phyloP scores from a whole-genome alignment of 2,888 invertebrate species.

The Hypena proboscidalis region DNA sequence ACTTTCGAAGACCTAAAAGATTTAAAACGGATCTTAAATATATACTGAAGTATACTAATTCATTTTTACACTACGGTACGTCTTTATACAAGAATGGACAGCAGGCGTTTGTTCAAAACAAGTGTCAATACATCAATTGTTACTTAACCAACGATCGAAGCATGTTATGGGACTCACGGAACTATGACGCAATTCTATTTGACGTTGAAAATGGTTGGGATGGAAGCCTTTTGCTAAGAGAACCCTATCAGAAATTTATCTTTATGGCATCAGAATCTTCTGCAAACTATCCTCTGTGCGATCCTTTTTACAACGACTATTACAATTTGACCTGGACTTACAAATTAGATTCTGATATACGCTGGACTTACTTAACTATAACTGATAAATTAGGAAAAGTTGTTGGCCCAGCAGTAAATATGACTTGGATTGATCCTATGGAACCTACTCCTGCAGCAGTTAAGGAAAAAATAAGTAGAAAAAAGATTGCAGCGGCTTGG shows the following conservation, averaged over 20 bases:
- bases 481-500: slow-evolving; percentile 70
- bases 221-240: slow-evolving; percentile 53
- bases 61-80: slow-evolving; percentile 47
- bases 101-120: slow-evolving; percentile 51
- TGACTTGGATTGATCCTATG: slow-evolving; percentile 60
- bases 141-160: slow-evolving; percentile 63
- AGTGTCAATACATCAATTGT: slow-evolving; percentile 75
- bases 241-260: slow-evolving; percentile 75
- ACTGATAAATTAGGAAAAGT: slow-evolving; percentile 52
- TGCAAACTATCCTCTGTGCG: slow-evolving; percentile 57
- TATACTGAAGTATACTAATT: slow-evolving; percentile 61
- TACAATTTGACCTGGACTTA: slow-evolving; percentile 74
- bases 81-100: slow-evolving; percentile 54
- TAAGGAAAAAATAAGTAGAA: slow-evolving; percentile 49
- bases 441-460: slow-evolving; percentile 45
- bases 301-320: slow-evolving; percentile 52
- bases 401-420: slow-evolving; percentile 67
- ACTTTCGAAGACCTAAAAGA: slow-evolving; percentile 48
- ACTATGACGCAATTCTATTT: slow-evolving; percentile 82
- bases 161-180: slow-evolving; percentile 58
- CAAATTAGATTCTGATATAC: slow-evolving; percentile 65
- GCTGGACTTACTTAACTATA: slow-evolving; percentile 56
- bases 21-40: slow-evolving; percentile 64
- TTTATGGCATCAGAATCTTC: slow-evolving; percentile 70
- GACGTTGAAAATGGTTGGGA: slow-evolving; percentile 75